Conservation (phyloP, 1,140 invertebrate species). For the Pygmarrhopalites habei region DNA sequence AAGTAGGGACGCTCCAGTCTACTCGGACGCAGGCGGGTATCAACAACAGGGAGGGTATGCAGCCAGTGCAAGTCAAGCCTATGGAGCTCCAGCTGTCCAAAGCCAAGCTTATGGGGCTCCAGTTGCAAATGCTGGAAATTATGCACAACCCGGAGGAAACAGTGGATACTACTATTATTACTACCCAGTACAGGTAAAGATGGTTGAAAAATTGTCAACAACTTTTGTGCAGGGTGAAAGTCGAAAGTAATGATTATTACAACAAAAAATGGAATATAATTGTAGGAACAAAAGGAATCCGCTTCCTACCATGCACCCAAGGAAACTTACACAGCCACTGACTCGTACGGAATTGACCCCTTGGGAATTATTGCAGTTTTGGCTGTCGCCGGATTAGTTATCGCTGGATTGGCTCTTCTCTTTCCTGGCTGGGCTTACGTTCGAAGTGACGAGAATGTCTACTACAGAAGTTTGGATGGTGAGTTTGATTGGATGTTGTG, state of each 20-base stretch:
- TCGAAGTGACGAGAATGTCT: slow-evolving; percentile 38
- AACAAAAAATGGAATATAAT: too few relatives aligned
- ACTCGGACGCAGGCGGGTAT: slow-evolving; percentile 23
- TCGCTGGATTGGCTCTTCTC: slow-evolving; percentile 38
- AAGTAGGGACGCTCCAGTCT: slow-evolving; percentile 37
- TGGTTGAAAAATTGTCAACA: too few relatives aligned
- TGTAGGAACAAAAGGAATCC: slow-evolving; percentile 34
- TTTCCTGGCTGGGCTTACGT: slow-evolving; percentile 40
- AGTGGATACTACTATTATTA: slow-evolving; percentile 39
- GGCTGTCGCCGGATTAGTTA: slow-evolving; percentile 38
- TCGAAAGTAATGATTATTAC: too few relatives aligned
- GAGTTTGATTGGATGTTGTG: slow-evolving; percentile 4
- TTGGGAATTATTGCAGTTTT: slow-evolving; percentile 40
- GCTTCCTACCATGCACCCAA: slow-evolving; percentile 27
- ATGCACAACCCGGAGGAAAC: slow-evolving; percentile 25
- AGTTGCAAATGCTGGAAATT: slow-evolving; percentile 19
- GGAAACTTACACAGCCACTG: slow-evolving; percentile 35
- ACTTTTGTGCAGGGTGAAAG: too few relatives aligned
- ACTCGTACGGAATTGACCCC: slow-evolving; percentile 40
- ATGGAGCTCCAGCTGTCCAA: slow-evolving; percentile 5
- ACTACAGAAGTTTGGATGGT: slow-evolving; percentile 39
- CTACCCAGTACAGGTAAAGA: slow-evolving; percentile 39
- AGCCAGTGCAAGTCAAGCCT: slow-evolving; percentile 11
- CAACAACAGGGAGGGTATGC: slow-evolving; percentile 16
- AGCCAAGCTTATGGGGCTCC: slow-evolving; percentile 25